These are phyloP conservation scores for Apodemia duryi DNA, from an alignment of 2,888 invertebrate species.

Conservation along the genomic window DNA sequence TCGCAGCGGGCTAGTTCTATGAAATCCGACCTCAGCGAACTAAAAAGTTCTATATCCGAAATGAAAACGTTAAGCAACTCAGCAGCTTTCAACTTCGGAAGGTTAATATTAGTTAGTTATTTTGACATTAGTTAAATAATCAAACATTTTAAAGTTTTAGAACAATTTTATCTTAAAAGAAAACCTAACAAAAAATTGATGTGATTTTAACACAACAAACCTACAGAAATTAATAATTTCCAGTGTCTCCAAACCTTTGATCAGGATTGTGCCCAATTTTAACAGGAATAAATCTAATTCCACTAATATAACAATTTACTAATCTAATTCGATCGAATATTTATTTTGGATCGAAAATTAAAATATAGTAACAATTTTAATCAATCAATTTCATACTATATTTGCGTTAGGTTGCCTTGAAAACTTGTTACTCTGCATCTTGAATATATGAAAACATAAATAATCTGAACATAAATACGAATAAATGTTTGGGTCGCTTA, in stretches of 20 bases:
- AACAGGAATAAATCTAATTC: too few species aligned
- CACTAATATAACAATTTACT: too few species aligned
- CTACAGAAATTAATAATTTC: too few species aligned
- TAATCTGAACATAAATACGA: background rate
- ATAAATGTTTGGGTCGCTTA: background rate
- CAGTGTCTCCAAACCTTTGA: too few species aligned
- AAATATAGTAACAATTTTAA: background rate
- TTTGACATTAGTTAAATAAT: too few species aligned
- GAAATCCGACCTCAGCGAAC: constrained; percentile 87
- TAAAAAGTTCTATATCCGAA: constrained; percentile 91
- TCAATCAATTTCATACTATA: background rate
- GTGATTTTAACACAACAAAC: too few species aligned
- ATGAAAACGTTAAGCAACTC: constrained; percentile 86
- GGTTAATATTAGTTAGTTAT: constrained; percentile 40
- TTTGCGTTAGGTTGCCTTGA: background rate
- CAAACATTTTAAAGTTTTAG: too few species aligned
- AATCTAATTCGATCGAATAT: too few species aligned
- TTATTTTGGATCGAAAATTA: background rate
- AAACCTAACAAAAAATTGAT: too few species aligned
- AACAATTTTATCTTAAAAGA: too few species aligned
- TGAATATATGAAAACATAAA: background rate
- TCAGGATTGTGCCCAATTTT: too few species aligned
- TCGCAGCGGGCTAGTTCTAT: constrained; percentile 85
- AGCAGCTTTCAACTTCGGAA: constrained; percentile 65
- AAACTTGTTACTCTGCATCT: background rate